Base-by-base conservation (phyloP, 2,888 invertebrate genomes). In the Hyppa rectilinea region DNA sequence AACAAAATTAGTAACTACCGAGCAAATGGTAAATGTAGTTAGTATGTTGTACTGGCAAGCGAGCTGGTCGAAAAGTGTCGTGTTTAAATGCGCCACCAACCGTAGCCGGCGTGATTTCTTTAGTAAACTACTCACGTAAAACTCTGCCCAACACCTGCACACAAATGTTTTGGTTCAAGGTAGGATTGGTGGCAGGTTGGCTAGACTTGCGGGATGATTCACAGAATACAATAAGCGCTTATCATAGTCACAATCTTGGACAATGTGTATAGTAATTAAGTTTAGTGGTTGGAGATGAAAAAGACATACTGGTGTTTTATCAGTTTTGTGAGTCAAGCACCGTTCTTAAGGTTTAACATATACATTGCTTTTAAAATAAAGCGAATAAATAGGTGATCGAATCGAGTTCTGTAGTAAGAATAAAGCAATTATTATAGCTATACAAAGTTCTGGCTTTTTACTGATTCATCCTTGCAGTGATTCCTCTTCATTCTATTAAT, bases 61-160 rank as follows among this genome's bases (percentile, higher is more conserved):
- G 56, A 61, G 73, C 70, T 63, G 71, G 55, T 68, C 78, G 85
- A 85, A 81, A 83, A 84, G 81, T 76, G 76, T 75, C 75, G 74
- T 85, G 81, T 83, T 81, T 75, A 83, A 87, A 85, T 85, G 83
- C 72, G 76, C 81, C 66, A 67, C 75, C 64, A 56, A 72, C 76
- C 80, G 58, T 75, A 82, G 81, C 81, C 80, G 85, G 82, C 88
- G 90, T 90, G 92, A 93, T 92, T 92, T 90, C 92, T 90, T 93
- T 87, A 87, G 92, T 90, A 93, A 89, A 89, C 91, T 89, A 87
- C 91, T 93, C 93, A 93, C 93, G 93, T 93, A 92, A 89, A 90
- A 88, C 87, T 87, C 87, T 85, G 87, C 87, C 90, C 89, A 87
- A 86, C 92, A 92, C 92, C 92, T 92, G 93, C 90, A 87, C 88